Base-by-base conservation (phyloP, 1,140 invertebrate species). In the Caerostris extrusa region DNA sequence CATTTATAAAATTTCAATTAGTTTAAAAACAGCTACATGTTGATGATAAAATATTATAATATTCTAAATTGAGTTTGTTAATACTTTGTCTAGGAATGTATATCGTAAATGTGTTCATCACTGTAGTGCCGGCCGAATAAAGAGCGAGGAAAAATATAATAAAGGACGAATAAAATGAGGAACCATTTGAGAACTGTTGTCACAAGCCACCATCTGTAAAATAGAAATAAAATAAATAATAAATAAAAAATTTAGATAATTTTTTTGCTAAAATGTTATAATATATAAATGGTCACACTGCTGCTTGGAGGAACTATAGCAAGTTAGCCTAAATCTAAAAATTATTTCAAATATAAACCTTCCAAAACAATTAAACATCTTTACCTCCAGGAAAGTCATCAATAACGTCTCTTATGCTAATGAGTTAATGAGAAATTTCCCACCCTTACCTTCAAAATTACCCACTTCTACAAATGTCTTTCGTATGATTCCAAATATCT, bases 171-270 rank as follows among this genome's bases (percentile, higher is more conserved):
- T 6, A 88, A 56, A 56, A 93, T 88, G 19, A 93, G 7, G 53
- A 53, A 88, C 85, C 86, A 93, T 85, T 93, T 93, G 85, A 93
- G 53, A 10, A 82, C 5, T 55, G 92, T 93, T 77, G 92, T 93
- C 50, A 93, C 92, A 2, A 89, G 6, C 86, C 85, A 93, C 92
- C 92, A 89, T 81, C 85, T 91, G 81, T 10, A 87, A 87, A 71
- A 61, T 7, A 82, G 50, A 81, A 93, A 14, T 58, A 77, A 57
- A n/a, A 91, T 7, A 50, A 14, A 61, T n/a, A 19, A 58, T 3
- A 57, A 7, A 64, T 10, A 0, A 17, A 50, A 14, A 17, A 7
- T 69, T 14, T 55, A 89, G 10, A 17, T 55, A 55, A 34, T 50
- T 53, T 60, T n/a, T 14, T 0, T 55, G 19, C 0, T 69, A 55